phyloP scores from a whole-genome alignment of 1,140 invertebrate species.

The Medauroidea extradentata region DNA sequence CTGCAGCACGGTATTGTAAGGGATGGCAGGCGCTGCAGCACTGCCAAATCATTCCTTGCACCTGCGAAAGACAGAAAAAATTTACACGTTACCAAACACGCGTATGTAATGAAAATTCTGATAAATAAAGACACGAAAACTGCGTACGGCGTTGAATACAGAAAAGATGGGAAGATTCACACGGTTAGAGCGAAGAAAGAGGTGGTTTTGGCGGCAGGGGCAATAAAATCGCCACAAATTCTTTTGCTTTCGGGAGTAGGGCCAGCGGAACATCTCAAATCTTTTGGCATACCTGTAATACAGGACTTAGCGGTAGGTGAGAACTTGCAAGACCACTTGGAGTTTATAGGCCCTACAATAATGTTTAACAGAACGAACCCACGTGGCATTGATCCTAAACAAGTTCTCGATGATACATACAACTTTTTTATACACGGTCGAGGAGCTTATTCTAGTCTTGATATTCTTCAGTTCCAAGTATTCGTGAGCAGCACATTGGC shows the following conservation, averaged over 20 bases:
- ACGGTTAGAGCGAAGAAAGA: slow-evolving; percentile 54
- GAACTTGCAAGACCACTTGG: slow-evolving; percentile 68
- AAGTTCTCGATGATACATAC: slow-evolving; percentile 26
- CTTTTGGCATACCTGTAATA: slow-evolving; percentile 60
- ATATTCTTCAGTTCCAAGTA: slow-evolving; percentile 49
- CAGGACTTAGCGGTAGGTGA: slow-evolving; percentile 64
- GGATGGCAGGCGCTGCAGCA: slow-evolving; percentile 57
- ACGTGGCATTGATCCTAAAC: slow-evolving; percentile 25
- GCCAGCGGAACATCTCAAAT: slow-evolving; percentile 59
- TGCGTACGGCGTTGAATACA: slow-evolving; percentile 63
- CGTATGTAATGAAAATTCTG: slow-evolving; percentile 61
- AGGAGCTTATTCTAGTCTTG: slow-evolving; percentile 47
- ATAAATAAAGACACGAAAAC: slow-evolving; percentile 55
- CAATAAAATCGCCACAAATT: slow-evolving; percentile 63
- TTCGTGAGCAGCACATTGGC: slow-evolving; percentile 50
- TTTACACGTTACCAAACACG: slow-evolving; percentile 62
- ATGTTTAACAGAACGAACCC: slow-evolving; percentile 43
- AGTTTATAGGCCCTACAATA: slow-evolving; percentile 59
- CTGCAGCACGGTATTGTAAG: slow-evolving; percentile 62
- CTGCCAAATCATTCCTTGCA: slow-evolving; percentile 55
- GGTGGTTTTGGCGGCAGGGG: slow-evolving; percentile 62
- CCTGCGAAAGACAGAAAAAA: slow-evolving; percentile 55
- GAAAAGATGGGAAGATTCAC: slow-evolving; percentile 45
- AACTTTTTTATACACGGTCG: slow-evolving; percentile 42
- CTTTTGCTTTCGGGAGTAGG: slow-evolving; percentile 73